Percentiles rank a stretch among this genome's conserved stretches.
Conservation (phyloP, 2,888 invertebrate species). For the Ligdia adustata region DNA sequence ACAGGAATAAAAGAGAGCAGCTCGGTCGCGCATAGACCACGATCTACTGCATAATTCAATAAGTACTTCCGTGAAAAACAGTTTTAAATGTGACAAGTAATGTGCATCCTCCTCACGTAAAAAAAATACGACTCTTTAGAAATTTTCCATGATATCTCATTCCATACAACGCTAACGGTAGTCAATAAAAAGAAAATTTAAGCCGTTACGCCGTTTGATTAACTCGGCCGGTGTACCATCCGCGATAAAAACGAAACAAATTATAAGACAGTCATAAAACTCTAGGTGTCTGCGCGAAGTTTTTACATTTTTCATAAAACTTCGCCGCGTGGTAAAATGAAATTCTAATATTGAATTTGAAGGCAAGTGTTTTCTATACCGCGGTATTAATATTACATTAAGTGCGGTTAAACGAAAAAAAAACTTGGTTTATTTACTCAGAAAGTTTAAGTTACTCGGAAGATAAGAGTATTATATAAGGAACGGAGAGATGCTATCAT, state of each 20-base stretch:
- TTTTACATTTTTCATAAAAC: conserved; percentile 83
- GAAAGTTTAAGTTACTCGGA: no score
- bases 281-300: conserved; percentile 78
- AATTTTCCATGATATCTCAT: background rate
- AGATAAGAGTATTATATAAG: no score
- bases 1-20: no score
- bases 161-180: no score
- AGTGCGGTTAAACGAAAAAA: conserved; percentile 13
- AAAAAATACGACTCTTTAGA: no score
- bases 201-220: conserved; percentile 59
- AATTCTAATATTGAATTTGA: conserved; percentile 82
- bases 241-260: conserved; percentile 78
- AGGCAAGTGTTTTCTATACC: conserved; percentile 65
- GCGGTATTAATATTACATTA: conserved; percentile 23
- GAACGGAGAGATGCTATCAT: no score
- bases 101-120: no score
- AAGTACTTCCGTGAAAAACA: no score
- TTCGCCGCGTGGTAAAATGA: conserved; percentile 72
- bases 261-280: conserved; percentile 80
- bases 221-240: conserved; percentile 57
- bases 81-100: no score
- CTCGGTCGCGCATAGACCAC: no score
- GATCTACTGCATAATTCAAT: no score
- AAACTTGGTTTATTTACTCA: conserved; percentile 12
- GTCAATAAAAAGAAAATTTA: conserved; percentile 37